Evolutionary conservation across 2,888 invertebrate species (phyloP).

Genomic region (Eristalis tenax): DNA sequence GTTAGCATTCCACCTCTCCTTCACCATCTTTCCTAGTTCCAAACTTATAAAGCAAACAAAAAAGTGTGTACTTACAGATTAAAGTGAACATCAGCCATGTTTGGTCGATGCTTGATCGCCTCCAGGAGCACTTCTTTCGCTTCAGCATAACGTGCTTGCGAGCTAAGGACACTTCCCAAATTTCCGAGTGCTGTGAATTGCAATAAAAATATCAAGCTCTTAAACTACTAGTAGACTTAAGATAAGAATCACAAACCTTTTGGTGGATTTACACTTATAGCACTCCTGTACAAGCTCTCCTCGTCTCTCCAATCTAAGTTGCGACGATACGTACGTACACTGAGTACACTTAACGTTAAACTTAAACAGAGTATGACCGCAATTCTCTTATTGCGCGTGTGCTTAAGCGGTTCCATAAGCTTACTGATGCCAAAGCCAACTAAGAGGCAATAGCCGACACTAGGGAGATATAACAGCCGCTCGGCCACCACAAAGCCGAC

Average conservation of each 20-base stretch:
- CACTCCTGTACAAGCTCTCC: slow-evolving; percentile 95
- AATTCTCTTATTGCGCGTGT: slow-evolving; percentile 77
- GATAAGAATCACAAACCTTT: slow-evolving; percentile 87
- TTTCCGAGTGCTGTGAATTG: slow-evolving; percentile 92
- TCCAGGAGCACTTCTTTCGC: slow-evolving; percentile 95
- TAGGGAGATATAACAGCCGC: slow-evolving; percentile 96
- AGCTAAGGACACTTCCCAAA: slow-evolving; percentile 96
- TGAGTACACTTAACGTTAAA: slow-evolving; percentile 86
- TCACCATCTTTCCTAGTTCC: no score
- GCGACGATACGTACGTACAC: slow-evolving; percentile 89
- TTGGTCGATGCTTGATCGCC: slow-evolving; percentile 94
- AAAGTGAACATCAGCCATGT: slow-evolving; percentile 99
- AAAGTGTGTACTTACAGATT: slow-evolving; percentile 91
- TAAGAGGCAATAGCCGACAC: slow-evolving; percentile 96
- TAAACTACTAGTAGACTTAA: not conserved
- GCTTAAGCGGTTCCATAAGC: slow-evolving; percentile 76
- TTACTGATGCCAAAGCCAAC: slow-evolving; percentile 88
- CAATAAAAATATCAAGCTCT: not conserved
- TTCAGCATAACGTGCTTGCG: slow-evolving; percentile 91
- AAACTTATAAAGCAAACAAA: not conserved
- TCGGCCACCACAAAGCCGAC: slow-evolving; percentile 99
- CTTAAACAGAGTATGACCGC: slow-evolving; percentile 80
- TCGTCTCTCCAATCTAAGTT: slow-evolving; percentile 97
- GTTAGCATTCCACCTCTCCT: no score
- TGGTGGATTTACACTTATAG: slow-evolving; percentile 96